Evolutionary conservation across 2,113 vertebrate species (phyloP).

Genomic region (Etheostoma cragini): DNA sequence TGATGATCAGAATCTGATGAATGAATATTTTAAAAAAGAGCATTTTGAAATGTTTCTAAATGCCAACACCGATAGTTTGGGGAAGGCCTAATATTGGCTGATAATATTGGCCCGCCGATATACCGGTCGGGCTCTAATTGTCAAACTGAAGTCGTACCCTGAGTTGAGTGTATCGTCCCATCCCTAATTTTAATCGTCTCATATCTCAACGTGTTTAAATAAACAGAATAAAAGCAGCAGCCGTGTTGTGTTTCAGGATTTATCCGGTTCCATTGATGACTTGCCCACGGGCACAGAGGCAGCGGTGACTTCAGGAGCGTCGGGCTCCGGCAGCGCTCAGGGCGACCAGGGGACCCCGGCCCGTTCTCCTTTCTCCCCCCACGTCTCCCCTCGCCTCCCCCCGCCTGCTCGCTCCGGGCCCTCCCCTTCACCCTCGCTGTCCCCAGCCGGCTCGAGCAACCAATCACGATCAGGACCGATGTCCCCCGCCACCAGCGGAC

Average conservation of each 20-base stretch:
- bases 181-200: no score
- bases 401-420: slow-evolving; percentile 88
- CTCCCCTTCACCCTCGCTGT: slow-evolving; percentile 88
- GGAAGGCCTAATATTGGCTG: no score
- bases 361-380: slow-evolving; percentile 94
- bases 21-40: no score
- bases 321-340: slow-evolving; percentile 91
- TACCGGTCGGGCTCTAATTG: no score
- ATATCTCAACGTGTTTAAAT: no score
- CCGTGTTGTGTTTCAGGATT: slow-evolving; percentile 82
- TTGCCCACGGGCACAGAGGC: slow-evolving; percentile 94
- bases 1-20: no score
- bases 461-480: slow-evolving; percentile 92
- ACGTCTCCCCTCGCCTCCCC: slow-evolving; percentile 92
- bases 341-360: slow-evolving; percentile 93
- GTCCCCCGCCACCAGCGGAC: slow-evolving; percentile 90
- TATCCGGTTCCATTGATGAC: slow-evolving; percentile 95
- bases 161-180: no score
- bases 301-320: slow-evolving; percentile 90
- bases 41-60: no score
- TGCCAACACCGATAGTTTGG: no score
- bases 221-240: background rate
- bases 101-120: no score
- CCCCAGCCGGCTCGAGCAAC: slow-evolving; percentile 90
- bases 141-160: no score